Evolutionary conservation across 30 jellyfish, hydroid and myxozoan genomes (phyloP).

Genomic region (Hydra vulgaris): DNA sequence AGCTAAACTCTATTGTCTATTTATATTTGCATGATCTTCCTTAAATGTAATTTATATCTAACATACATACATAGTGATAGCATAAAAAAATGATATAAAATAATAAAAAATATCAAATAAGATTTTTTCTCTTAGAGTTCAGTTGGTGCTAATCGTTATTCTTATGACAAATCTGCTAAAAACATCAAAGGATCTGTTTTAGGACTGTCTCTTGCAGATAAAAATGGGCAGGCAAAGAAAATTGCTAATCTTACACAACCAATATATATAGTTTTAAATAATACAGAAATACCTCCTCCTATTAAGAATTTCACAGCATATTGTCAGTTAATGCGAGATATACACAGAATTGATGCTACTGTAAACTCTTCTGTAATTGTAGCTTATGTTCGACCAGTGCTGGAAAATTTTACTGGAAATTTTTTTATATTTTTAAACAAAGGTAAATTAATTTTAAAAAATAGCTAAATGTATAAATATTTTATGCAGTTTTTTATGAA

Average conservation of each 20-base stretch:
- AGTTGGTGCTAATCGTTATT: constrained; percentile 12
- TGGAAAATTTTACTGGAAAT: constrained; percentile 21
- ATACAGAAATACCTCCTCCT: background rate
- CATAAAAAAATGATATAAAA: too few species aligned
- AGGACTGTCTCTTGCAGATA: background rate
- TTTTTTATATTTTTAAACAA: constrained; percentile 27
- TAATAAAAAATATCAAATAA: too few species aligned
- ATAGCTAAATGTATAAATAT: background rate
- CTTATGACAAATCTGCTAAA: background rate
- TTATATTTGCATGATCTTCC: too few species aligned
- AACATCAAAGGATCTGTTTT: background rate
- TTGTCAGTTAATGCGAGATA: background rate
- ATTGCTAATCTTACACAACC: constrained; percentile 17
- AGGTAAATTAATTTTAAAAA: constrained; percentile 1
- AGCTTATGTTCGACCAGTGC: background rate
- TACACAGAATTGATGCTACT: background rate
- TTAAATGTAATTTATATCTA: too few species aligned
- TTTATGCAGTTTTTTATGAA: too few species aligned
- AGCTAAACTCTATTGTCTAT: too few species aligned
- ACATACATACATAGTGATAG: too few species aligned
- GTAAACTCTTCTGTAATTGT: background rate
- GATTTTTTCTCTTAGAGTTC: background rate
- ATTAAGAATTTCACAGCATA: background rate
- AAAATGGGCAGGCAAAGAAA: background rate
- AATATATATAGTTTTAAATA: background rate